phyloP scores from a whole-genome alignment of 1,140 invertebrate genomes.

The Muscidifurax raptorellus region DNA sequence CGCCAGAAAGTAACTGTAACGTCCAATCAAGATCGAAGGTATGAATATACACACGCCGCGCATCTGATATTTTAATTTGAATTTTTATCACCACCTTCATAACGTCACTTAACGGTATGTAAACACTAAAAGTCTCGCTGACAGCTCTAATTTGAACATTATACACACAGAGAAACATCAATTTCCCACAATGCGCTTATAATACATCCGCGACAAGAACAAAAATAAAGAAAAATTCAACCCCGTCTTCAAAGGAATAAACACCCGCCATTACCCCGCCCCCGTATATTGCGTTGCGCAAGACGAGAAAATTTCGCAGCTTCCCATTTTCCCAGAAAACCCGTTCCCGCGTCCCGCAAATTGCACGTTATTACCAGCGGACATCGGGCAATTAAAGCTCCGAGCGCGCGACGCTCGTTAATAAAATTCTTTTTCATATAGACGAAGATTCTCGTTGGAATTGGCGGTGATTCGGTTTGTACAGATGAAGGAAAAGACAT shows the following conservation, averaged over 20 bases:
- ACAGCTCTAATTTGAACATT: neutral
- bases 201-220: neutral
- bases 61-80: neutral
- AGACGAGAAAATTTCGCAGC: neutral
- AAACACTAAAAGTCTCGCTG: neutral
- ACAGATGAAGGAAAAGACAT: too few relatives aligned
- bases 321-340: neutral
- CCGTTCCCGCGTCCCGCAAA: neutral
- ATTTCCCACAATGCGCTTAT: neutral
- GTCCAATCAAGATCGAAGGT: conserved; percentile 6
- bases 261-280: too few relatives aligned
- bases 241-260: too few relatives aligned
- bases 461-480: too few relatives aligned
- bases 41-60: too few relatives aligned
- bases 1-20: conserved; percentile 1
- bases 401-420: neutral
- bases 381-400: conserved; percentile 15
- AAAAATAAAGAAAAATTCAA: neutral
- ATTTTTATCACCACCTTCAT: neutral
- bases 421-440: neutral
- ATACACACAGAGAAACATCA: neutral
- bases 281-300: neutral
- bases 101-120: conserved; percentile 3
- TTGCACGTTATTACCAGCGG: conserved; percentile 6
- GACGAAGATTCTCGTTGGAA: too few relatives aligned